Evolutionary conservation across 2,113 vertebrate species (phyloP), one percentile per base, ranked within the genome.

Genomic region (Arenaria interpres): DNA sequence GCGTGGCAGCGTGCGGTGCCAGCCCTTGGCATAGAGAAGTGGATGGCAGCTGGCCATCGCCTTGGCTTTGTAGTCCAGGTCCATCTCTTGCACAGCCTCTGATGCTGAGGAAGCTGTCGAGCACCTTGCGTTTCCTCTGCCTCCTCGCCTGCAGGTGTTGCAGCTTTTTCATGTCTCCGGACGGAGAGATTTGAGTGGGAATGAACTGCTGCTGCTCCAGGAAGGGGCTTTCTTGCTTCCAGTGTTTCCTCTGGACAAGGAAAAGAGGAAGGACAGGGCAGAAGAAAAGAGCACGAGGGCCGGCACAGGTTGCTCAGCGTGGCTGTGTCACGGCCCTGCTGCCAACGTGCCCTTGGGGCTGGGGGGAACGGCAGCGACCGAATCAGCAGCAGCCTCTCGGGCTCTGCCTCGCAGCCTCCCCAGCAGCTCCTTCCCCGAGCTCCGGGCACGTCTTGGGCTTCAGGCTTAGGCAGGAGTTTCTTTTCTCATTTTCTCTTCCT

Each of bases 11-110:
- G 1, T 18, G 20, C 35, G 21, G 46, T 20, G 63, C 46, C 2
- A 3, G 39, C 63, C 59, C 54, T 20, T 10, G 20, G 28, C 41
- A 62, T 1, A 4, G 57, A 39, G 41, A 5, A 7, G 30, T 1
- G 48, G 59, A 8, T 0, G 1, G 48, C 4, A 4, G 12, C 30
- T 48, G 59, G 13, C 43, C 13, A 0, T 24, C 28, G 1, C 46
- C 74, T 45, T 16, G 85, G 37, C 54, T 53, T 60, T n/a, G 37
- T 30, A 28, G 53, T 54, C 53, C 53, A 4, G 28, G 11, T 22
- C 81, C 94, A 15, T 7, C 57, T n/a, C 64, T 20, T 21, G 59
- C 71, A 18, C 73, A 14, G 25, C 51, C 50, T 18, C 39, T 24
- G 43, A 6, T 20, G 69, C 30, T 7, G 54, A 7, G 5, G 41